These are phyloP conservation scores for Trichosurus vulpecula DNA, from an alignment of 2,797 vertebrate genomes.

Conservation along the genomic window DNA sequence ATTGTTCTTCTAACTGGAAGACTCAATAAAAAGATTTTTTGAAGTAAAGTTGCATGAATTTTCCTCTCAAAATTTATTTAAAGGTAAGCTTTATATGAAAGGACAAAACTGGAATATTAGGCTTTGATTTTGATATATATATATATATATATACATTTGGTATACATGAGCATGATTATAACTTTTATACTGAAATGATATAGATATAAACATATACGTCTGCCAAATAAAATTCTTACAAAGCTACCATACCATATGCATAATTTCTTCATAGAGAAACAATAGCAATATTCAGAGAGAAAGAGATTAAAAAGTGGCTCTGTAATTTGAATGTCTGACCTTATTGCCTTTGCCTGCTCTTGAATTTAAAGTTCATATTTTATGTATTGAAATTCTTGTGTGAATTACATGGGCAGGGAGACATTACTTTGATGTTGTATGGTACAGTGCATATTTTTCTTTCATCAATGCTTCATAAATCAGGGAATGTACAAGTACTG, in stretches of 20 bases:
- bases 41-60: not conserved
- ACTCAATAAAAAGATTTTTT: not conserved
- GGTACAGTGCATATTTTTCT: slow-evolving; percentile 64
- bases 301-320: slow-evolving; percentile 48
- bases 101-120: not conserved
- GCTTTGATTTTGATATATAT: not conserved
- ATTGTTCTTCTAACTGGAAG: not conserved
- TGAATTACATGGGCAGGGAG: slow-evolving; percentile 65
- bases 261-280: slow-evolving; percentile 55
- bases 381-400: slow-evolving; percentile 50
- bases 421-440: slow-evolving; percentile 68
- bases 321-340: slow-evolving; percentile 33
- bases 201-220: not conserved
- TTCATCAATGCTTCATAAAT: slow-evolving; percentile 76
- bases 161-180: not conserved
- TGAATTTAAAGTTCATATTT: slow-evolving; percentile 61
- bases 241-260: not conserved
- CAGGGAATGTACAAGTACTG: slow-evolving; percentile 64
- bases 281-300: not conserved
- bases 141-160: too few species aligned
- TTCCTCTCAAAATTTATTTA: not conserved
- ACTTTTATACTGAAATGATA: not conserved
- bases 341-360: slow-evolving; percentile 62
- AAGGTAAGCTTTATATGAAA: not conserved
- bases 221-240: not conserved